Base-by-base conservation (phyloP, 2,113 vertebrate genomes). In the Progne subis region DNA sequence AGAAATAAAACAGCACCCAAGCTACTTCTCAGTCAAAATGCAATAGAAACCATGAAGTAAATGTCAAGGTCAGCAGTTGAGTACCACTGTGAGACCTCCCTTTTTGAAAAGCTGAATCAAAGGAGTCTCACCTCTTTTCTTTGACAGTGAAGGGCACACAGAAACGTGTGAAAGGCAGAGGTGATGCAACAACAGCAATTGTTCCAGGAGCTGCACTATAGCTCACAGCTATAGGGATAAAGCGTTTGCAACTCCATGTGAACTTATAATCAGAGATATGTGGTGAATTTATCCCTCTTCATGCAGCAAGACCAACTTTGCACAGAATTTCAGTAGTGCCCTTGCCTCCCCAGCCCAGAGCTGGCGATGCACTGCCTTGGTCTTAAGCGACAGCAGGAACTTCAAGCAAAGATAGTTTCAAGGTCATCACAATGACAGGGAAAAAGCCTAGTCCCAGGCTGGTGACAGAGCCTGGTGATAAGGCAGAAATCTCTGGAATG, bases 401-500 rank as follows among this genome's bases (percentile, higher is more conserved):
- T 63, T 65, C 12, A 59, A 68, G 89, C 61, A 94, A n/a, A 65
- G 79, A 75, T 25, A 71, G 39, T 61, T 90, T 61, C 91, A 92
- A 97, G 94, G 92, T 95, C 75, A 28, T 34, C 24, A 53, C 3
- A 21, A 55, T 1, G 19, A 80, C 41, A 93, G 13, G 20, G 83
- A 47, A 82, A n/a, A 91, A 60, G 67, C 32, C 53, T 50, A 18
- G n/a, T 76, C 79, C 87, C 84, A 57, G 44, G 64, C 77, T 89
- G 47, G 77, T 83, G 69, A 89, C 44, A 84, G 44, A 80, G 88
- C 29, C 55, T 86, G 64, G 59, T 90, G 92, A 96, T 81, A 96
- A 97, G 50, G 41, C 55, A 94, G 90, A 95, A 78, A 90, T 90
- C n/a, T 67, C 70, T 86, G 77, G 70, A 95, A 94, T n/a, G 82